Evolutionary conservation across 2,797 vertebrate genomes (phyloP).

Genomic region (Pterois miles): DNA sequence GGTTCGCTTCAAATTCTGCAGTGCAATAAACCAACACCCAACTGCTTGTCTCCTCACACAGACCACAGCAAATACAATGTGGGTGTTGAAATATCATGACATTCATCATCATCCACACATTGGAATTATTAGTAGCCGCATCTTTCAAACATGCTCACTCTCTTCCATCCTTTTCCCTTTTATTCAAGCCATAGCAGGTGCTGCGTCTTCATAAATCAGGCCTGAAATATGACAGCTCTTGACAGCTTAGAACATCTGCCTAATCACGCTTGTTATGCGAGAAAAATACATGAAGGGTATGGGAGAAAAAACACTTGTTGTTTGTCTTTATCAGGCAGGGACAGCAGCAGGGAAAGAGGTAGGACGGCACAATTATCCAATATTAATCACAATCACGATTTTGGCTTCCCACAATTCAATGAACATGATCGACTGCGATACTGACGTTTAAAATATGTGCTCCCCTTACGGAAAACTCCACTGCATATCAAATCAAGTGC

Average conservation of each 20-base stretch:
- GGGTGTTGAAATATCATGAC: background rate
- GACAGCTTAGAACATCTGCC: slow-evolving; percentile 69
- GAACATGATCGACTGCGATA: too few species aligned
- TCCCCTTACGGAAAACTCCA: too few species aligned
- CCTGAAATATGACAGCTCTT: slow-evolving; percentile 58
- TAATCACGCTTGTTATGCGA: slow-evolving; percentile 71
- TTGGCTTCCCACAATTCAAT: too few species aligned
- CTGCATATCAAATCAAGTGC: too few species aligned
- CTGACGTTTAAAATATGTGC: too few species aligned
- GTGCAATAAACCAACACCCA: slow-evolving; percentile 12
- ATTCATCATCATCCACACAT: slow-evolving; percentile 11
- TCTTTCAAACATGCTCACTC: slow-evolving; percentile 7
- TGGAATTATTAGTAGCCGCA: slow-evolving; percentile 1
- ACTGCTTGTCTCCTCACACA: slow-evolving; percentile 2
- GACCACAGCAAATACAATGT: background rate
- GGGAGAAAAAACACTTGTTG: slow-evolving; percentile 31
- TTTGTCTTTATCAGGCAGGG: slow-evolving; percentile 55
- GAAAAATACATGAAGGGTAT: slow-evolving; percentile 59
- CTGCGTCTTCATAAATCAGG: slow-evolving; percentile 66
- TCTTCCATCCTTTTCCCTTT: slow-evolving; percentile 5
- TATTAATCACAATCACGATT: too few species aligned
- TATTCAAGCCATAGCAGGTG: slow-evolving; percentile 48
- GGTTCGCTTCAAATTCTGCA: slow-evolving; percentile 20
- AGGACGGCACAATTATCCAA: too few species aligned
- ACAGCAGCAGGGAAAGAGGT: background rate